Conservation (phyloP, 2,888 invertebrate genomes). For the Sepioteuthis lessoniana region DNA sequence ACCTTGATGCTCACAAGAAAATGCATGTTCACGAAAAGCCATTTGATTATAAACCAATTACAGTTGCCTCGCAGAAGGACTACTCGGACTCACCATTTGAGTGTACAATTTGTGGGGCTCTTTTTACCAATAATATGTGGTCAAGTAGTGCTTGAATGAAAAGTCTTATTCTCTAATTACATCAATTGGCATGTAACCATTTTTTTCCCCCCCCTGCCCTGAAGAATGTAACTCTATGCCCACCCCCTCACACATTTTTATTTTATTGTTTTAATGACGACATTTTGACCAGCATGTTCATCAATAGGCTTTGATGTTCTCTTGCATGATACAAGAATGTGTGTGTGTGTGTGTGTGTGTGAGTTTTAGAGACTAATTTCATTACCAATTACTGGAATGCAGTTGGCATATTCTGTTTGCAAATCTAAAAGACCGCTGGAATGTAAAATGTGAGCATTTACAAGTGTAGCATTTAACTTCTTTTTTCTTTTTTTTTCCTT, state of each 20-base stretch:
- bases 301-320: not conserved
- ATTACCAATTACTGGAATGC: not conserved
- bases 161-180: not conserved
- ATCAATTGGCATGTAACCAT: not conserved
- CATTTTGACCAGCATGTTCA: not conserved
- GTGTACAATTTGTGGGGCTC: constrained; percentile 43
- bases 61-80: constrained; percentile 34
- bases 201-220: not conserved
- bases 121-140: constrained; percentile 44
- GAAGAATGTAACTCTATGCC: not conserved
- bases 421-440: not conserved
- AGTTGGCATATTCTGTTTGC: not conserved
- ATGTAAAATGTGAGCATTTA: not conserved
- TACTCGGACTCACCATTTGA: constrained; percentile 38
- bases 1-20: constrained; percentile 43
- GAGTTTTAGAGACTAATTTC: no score
- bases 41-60: constrained; percentile 2
- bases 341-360: no score
- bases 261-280: no score
- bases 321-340: not conserved
- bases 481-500: not conserved
- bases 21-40: constrained; percentile 34
- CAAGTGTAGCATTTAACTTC: not conserved
- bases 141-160: constrained; percentile 37
- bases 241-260: not conserved